A percentile compares a stretch with the other conserved stretches of the same genome.
phyloP scores from a whole-genome alignment of 1,140 invertebrate genomes.

The Drosophila parabipectinata region DNA sequence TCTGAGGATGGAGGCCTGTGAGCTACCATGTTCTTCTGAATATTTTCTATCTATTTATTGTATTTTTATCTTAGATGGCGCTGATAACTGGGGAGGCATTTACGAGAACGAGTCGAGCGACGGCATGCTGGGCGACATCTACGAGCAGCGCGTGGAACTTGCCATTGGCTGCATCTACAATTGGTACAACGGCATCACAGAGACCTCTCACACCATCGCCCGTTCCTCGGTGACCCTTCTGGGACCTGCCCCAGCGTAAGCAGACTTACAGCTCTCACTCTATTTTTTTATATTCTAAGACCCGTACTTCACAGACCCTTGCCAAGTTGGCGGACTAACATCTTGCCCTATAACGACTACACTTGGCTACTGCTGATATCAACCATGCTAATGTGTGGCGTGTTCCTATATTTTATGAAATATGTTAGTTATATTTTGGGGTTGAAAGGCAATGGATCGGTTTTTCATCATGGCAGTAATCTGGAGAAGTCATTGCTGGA shows the following conservation, averaged over 20 bases:
- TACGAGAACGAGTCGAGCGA: conserved; percentile 71
- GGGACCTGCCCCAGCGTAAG: conserved; percentile 71
- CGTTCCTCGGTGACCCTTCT: conserved; percentile 75
- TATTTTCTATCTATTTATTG: too few relatives aligned
- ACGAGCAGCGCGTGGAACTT: conserved; percentile 72
- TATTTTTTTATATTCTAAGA: neutral
- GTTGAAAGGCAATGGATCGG: neutral
- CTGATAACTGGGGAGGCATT: conserved; percentile 76
- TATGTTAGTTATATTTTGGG: conserved; percentile 29
- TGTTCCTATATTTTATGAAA: conserved; percentile 54
- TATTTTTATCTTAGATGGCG: conserved; percentile 45
- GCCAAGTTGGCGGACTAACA: conserved; percentile 68
- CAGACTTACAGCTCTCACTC: neutral
- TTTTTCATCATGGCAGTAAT: conserved; percentile 38
- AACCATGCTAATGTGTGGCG: conserved; percentile 51
- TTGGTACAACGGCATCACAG: conserved; percentile 76
- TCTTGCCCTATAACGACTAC: conserved; percentile 60
- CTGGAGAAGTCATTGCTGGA: conserved; percentile 65
- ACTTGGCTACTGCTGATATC: conserved; percentile 65
- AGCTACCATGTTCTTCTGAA: too few relatives aligned
- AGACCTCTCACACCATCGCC: conserved; percentile 69
- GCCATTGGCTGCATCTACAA: conserved; percentile 82
- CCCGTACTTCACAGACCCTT: conserved; percentile 31
- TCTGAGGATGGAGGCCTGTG: conserved; percentile 70
- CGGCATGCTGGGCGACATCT: conserved; percentile 72